Evolutionary conservation across 2,888 invertebrate genomes (phyloP).

Genomic region (Drosophila borborema): DNA sequence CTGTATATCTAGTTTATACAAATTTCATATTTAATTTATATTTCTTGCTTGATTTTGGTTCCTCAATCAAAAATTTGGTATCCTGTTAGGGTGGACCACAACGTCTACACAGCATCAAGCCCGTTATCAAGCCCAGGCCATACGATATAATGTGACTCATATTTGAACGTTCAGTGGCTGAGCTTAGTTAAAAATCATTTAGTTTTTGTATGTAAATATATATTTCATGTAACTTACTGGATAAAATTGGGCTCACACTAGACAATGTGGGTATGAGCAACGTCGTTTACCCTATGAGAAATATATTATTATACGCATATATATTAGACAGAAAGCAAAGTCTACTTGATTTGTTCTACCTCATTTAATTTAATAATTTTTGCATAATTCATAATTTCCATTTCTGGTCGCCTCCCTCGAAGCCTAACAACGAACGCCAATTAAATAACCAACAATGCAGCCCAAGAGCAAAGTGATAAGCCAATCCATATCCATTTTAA

Average conservation of each 20-base stretch:
- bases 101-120: constrained; percentile 41
- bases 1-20: not conserved
- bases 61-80: not conserved
- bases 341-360: constrained; percentile 11
- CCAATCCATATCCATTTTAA: constrained; percentile 45
- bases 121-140: constrained; percentile 37
- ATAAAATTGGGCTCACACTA: not conserved
- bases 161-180: not conserved
- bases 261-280: not conserved
- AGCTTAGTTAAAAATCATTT: not conserved
- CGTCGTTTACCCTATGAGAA: not conserved
- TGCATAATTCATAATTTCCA: too few relatives aligned
- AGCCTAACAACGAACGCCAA: constrained; percentile 23
- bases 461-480: constrained; percentile 43
- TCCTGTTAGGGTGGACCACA: constrained; percentile 25
- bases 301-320: not conserved
- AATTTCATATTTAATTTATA: not conserved
- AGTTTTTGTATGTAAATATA: not conserved
- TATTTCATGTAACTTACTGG: not conserved
- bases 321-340: constrained; percentile 1
- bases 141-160: constrained; percentile 48
- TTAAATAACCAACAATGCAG: constrained; percentile 45
- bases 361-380: not conserved
- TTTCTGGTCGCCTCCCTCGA: not conserved
- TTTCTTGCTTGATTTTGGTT: not conserved